Evolutionary conservation across 2,797 vertebrate genomes (phyloP).

Genomic region (Novumbra hubbsi): DNA sequence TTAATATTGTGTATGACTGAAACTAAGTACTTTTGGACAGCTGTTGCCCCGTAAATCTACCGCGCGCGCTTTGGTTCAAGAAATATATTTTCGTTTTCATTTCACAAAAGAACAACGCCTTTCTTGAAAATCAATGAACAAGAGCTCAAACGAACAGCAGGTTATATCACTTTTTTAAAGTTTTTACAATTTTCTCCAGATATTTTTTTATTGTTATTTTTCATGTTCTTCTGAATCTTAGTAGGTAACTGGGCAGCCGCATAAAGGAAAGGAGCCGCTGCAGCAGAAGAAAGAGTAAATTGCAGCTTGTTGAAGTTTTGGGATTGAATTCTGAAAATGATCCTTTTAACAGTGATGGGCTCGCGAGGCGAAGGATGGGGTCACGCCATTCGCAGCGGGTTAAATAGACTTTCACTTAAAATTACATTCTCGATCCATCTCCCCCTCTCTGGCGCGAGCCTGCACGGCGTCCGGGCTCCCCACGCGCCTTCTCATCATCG

Average conservation of each 20-base stretch:
- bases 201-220: conserved; percentile 68
- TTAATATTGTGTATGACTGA: neutral
- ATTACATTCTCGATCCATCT: conserved; percentile 80
- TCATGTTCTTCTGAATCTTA: conserved; percentile 53
- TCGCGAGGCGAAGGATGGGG: conserved; percentile 71
- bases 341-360: conserved; percentile 80
- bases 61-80: neutral
- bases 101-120: neutral
- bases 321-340: conserved; percentile 83
- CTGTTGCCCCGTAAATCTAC: neutral
- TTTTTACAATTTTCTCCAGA: conserved; percentile 54
- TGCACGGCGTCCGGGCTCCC: conserved; percentile 58
- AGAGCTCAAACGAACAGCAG: conserved; percentile 9
- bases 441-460: conserved; percentile 62
- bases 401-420: conserved; percentile 84
- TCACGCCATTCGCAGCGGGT: conserved; percentile 78
- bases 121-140: conserved; percentile 31
- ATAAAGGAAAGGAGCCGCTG: conserved; percentile 48
- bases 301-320: conserved; percentile 82
- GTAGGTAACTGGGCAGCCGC: conserved; percentile 51
- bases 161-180: conserved; percentile 39
- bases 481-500: conserved; percentile 64
- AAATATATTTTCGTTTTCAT: neutral
- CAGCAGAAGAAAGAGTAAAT: conserved; percentile 65
- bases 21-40: neutral